Base-by-base conservation (phyloP, 2,888 invertebrate genomes). In the Hemistola chrysoprasaria region DNA sequence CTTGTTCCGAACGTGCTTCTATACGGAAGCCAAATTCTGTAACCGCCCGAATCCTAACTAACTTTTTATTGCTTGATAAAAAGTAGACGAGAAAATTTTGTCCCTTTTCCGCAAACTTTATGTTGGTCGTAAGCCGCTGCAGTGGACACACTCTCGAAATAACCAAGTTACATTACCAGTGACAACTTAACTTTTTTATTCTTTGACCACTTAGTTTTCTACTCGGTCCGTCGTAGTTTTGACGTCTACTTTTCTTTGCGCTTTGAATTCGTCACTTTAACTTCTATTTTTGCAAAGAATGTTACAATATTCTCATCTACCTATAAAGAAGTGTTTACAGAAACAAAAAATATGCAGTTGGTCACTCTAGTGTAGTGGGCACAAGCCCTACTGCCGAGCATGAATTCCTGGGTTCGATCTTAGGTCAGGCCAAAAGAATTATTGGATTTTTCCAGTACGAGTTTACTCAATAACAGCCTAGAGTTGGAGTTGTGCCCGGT, bases 31-130 rank as follows among this genome's bases (percentile, higher is more conserved):
- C 61, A 69, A 71, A 72, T 71, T 72, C 65, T 62, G 63, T 68
- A 55, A 59, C 67, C 56, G 52, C 68, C 11, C 16, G 56, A 53
- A 58, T 61, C n/a, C 31, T 59, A 65, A 62, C 64, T 62, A 63
- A 66, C 70, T 65, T 73, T 77, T 76, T 75, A 77, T 68, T 75
- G 69, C 72, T 74, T 72, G 71, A 71, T 76, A 75, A 77, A 74
- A 77, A 71, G 69, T 67, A 59, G 55, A 56, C 43, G 57, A 58
- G 60, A 61, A 56, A 56, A 65, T 60, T 53, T 52, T 51, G 66
- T 66, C 68, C 65, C 65, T 65, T 59, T 61, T 64, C 62, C 53
- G 53, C 47, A 55, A 54, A 55, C 62, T 71, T 68, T 67, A 71
- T 60, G 47, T 22, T 55, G 53, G 55, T 48, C 53, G 47, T 59